Base-by-base conservation (phyloP, 2,888 invertebrate species). In the Noctua pronuba region DNA sequence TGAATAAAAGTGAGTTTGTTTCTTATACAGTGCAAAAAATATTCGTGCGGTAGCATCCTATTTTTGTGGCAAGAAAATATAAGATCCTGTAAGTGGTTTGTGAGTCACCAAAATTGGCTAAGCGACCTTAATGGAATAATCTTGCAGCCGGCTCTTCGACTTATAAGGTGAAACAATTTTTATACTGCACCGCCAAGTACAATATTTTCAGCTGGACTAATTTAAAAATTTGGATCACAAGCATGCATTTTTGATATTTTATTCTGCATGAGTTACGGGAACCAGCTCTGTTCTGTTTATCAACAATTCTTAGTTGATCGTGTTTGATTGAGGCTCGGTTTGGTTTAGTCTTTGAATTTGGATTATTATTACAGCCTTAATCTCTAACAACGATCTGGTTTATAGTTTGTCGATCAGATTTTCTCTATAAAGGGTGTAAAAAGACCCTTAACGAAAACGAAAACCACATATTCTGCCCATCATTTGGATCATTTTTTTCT, bases 51-150 rank as follows among this genome's bases (percentile, higher is more conserved):
- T 41, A 13, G 41, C 8, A 41, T 67, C 52, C 58, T 31, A 73
- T 69, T 82, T 72, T 72, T 75, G 75, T 66, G 16, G 35, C 65
- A 62, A 71, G 75, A 64, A 38, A 66, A 76, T 74, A 58, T 44
- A 75, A 73, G 46, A 75, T 70, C 74, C 62, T 80, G 68, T 60
- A 66, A 66, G 68, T 65, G 64, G 65, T 66, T 38, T 41, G 84
- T 81, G 74, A 74, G 75, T 86, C 77, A 75, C 79, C 76, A 74
- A 71, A 86, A 67, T 80, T 84, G 77, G 60, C 31, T 70, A 66
- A 75, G 62, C 64, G 76, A 79, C 86, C 82, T 78, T 75, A 84
- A 86, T 86, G 78, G 67, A 69, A 35, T 79, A 75, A 79, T 86
- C 74, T 76, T 72, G 75, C 66, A 86, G 73, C 52, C 77, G 52